Conservation (phyloP, 1,140 invertebrate species). For the Pseudomyrmex gracilis region DNA sequence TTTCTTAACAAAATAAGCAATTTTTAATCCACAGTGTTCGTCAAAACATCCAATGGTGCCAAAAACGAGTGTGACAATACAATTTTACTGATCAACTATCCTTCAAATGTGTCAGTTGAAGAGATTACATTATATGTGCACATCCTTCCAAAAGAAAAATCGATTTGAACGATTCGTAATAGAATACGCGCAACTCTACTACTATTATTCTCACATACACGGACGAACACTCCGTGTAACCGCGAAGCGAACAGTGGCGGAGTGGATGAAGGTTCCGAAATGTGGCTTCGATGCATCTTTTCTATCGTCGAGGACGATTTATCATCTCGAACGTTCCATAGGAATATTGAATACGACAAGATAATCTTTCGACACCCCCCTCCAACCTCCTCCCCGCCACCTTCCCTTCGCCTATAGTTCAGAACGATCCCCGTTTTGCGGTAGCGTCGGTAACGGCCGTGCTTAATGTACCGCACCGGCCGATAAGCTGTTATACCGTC, state of each 20-base stretch:
- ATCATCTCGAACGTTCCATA: constrained; percentile 76
- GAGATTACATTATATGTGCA: neutral
- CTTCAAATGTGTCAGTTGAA: neutral
- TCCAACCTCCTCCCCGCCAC: constrained; percentile 9
- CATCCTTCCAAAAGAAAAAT: neutral
- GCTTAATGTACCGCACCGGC: constrained; percentile 76
- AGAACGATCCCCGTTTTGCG: constrained; percentile 73
- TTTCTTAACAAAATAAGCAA: neutral
- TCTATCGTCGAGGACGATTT: constrained; percentile 75
- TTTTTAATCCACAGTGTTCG: neutral
- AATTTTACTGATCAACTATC: neutral
- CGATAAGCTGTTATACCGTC: constrained; percentile 74
- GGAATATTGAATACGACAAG: constrained; percentile 79
- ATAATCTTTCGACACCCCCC: constrained; percentile 76
- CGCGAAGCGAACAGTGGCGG: constrained; percentile 54
- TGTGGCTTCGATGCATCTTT: constrained; percentile 74
- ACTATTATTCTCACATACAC: constrained; percentile 42
- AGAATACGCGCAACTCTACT: neutral
- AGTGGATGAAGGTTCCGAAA: constrained; percentile 67
- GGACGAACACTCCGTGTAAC: constrained; percentile 19
- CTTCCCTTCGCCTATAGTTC: constrained; percentile 9
- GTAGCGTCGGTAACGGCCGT: constrained; percentile 73
- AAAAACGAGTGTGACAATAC: neutral
- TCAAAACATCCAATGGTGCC: neutral
- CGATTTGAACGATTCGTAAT: neutral